Percentiles rank a stretch among this genome's conserved stretches.
These are phyloP conservation scores for Potamarius usumacintae DNA, from an alignment of 2,113 vertebrate genomes.

Conservation along the genomic window DNA sequence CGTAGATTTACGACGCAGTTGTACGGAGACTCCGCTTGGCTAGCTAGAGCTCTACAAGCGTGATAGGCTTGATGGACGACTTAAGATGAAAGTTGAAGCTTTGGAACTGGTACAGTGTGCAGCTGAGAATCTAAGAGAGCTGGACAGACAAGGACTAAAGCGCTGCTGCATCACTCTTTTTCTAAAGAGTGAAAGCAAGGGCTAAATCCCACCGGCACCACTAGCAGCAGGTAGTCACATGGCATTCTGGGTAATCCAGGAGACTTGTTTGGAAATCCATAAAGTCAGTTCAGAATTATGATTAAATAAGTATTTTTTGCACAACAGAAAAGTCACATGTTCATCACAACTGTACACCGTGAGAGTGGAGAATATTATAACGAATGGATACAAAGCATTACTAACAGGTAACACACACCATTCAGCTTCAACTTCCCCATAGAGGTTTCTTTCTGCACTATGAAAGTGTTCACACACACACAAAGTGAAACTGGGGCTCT, in stretches of 20 bases:
- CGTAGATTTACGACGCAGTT: not conserved
- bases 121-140: not conserved
- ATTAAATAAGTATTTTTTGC: not conserved
- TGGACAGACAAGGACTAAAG: not conserved
- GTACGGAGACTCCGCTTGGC: too few species aligned
- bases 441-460: not conserved
- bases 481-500: constrained; percentile 14
- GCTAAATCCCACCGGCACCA: not conserved
- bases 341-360: not conserved
- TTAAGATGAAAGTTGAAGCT: not conserved
- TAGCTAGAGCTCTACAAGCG: not conserved
- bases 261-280: not conserved
- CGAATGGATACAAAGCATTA: not conserved
- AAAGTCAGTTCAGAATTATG: not conserved
- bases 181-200: not conserved
- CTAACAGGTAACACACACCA: not conserved
- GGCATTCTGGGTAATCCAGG: not conserved
- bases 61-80: not conserved
- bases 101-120: not conserved
- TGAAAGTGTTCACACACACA: not conserved
- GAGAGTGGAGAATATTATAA: not conserved
- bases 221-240: not conserved
- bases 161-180: not conserved
- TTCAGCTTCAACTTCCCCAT: not conserved
- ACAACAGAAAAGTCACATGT: not conserved